Base-by-base conservation (phyloP, 1,140 invertebrate species). In the Colletes gigas region DNA sequence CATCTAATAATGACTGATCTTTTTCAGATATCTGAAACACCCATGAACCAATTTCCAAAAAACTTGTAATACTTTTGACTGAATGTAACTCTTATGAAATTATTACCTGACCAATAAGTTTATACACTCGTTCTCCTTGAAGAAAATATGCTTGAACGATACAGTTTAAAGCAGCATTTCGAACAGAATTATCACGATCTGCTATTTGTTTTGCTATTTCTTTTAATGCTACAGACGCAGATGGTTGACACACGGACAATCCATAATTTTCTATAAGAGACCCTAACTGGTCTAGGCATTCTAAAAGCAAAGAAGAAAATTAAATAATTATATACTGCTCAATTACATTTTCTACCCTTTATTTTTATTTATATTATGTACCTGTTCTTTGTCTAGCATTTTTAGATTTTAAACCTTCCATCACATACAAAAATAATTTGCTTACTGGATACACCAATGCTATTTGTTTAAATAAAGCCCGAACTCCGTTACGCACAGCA, bases 381-480 rank as follows among this genome's bases (percentile, higher is more conserved):
- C 96, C 96, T 88, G 98, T 97, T 91, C 98, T 95, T 93, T 99
- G 98, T 73, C 98, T 95, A 7, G 98, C 97, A 94, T 99, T 99
- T 93, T 99, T 99, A 0, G 98, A 98, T 91, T 98, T 98, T 3
- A 99, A 92, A 15, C 98, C 99, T 89, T 99, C 98, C 96, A 99
- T 97, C 3, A 99, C 94, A 89, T 97, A 97, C 74, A 94, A 94
- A 90, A 98, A 99, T 85, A 99, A 94, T 92, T 99, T 99, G 54
- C 96, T 97, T 59, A 97, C 96, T 1, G 98, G 96, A 92, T 98
- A 99, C 1, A 99, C 95, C 19, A 96, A 94, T 76, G 96, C 96
- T 8, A 99, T 96, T 90, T 97, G 96, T 88, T 97, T 97, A 78
- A 99, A 96, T 21, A 99, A 95, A 19, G 95, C 94, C 79, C 97